Conservation (phyloP, 2,113 vertebrate genomes). For the Orientallactaga bullata region DNA sequence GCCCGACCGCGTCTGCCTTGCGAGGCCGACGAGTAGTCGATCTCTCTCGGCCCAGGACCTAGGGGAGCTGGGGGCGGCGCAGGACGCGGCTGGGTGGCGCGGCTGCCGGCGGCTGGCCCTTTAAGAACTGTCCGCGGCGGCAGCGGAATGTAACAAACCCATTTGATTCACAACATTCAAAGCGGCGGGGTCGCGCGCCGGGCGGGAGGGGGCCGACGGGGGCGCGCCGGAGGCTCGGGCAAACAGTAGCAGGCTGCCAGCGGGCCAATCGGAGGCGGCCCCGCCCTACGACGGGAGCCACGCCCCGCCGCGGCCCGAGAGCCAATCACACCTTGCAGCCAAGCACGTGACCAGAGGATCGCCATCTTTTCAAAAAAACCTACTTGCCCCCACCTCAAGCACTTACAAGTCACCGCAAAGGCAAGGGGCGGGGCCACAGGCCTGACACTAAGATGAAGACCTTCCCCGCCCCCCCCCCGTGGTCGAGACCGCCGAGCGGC, state of each 20-base stretch:
- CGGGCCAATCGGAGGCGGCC: background rate
- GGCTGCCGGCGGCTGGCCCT: slow-evolving; percentile 79
- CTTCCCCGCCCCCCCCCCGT: background rate
- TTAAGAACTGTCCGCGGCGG: slow-evolving; percentile 82
- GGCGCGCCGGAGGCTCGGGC: slow-evolving; percentile 62
- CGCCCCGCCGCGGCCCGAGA: background rate
- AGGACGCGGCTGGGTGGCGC: slow-evolving; percentile 47
- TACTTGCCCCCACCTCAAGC: slow-evolving; percentile 14
- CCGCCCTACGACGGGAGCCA: slow-evolving; percentile 22
- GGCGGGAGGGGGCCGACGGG: slow-evolving; percentile 76
- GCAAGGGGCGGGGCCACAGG: slow-evolving; percentile 53
- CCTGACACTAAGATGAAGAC: slow-evolving; percentile 2
- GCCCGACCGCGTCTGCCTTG: slow-evolving; percentile 40
- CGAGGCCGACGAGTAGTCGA: slow-evolving; percentile 60
- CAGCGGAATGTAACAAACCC: slow-evolving; percentile 79
- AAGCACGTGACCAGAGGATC: slow-evolving; percentile 58
- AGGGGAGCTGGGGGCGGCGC: slow-evolving; percentile 48
- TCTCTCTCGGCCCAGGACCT: slow-evolving; percentile 40
- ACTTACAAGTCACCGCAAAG: slow-evolving; percentile 54
- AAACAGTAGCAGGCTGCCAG: slow-evolving; percentile 49
- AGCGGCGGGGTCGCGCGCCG: slow-evolving; percentile 85
- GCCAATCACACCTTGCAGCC: slow-evolving; percentile 25
- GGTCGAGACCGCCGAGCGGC: background rate
- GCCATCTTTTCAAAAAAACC: slow-evolving; percentile 70
- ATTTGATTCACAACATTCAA: slow-evolving; percentile 87